Conservation (phyloP, 35 echinoderm and acorn worm genomes). For the Stichopus chloronotus region DNA sequence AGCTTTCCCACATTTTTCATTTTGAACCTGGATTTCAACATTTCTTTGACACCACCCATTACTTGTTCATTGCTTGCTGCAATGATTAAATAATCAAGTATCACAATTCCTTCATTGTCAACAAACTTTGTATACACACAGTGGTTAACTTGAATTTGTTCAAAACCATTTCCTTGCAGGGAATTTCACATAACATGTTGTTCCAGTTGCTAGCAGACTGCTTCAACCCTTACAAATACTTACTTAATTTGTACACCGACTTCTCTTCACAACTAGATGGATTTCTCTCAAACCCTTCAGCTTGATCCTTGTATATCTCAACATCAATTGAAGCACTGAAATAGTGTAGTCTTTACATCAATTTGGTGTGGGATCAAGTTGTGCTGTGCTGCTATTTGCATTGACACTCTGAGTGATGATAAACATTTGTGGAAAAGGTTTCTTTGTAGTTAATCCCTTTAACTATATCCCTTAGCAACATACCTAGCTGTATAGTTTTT, state of each 20-base stretch:
- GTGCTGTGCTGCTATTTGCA: background rate
- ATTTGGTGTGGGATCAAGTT: background rate
- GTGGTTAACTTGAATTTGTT: background rate
- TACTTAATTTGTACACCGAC: slow-evolving; percentile 39
- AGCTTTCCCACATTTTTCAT: slow-evolving; percentile 63
- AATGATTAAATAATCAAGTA: no score
- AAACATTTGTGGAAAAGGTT: slow-evolving; percentile 54
- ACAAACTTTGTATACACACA: no score
- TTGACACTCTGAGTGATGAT: background rate
- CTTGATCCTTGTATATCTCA: slow-evolving; percentile 52
- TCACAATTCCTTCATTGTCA: no score
- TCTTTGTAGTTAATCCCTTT: slow-evolving; percentile 58
- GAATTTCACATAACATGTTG: background rate
- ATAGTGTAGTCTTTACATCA: slow-evolving; percentile 35
- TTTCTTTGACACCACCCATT: no score
- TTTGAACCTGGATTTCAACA: slow-evolving; percentile 27
- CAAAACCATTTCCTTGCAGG: background rate
- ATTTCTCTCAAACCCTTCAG: slow-evolving; percentile 44
- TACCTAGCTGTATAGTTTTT: slow-evolving; percentile 27
- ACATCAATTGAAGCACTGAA: background rate
- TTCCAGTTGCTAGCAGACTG: slow-evolving; percentile 64
- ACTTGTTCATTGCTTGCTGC: no score
- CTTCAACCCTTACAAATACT: slow-evolving; percentile 53
- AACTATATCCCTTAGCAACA: slow-evolving; percentile 60
- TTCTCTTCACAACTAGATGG: background rate